Evolutionary conservation across 2,797 vertebrate species (phyloP), one percentile per base, ranked within the genome.

Genomic region (Notoglanidium macrostoma): DNA sequence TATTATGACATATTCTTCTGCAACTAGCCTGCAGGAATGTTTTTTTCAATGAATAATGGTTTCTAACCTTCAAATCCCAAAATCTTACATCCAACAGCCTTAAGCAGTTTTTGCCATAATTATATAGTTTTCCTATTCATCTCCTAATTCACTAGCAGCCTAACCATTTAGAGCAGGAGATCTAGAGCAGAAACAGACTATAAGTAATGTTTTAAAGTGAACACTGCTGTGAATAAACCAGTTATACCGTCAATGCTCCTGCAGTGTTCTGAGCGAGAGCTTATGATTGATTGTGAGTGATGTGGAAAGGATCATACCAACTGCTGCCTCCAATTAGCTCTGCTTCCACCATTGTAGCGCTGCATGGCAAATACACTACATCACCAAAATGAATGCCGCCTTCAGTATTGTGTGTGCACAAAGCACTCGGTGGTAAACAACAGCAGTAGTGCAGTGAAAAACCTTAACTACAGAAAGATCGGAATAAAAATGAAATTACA

Each of bases 251-350:
- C 78, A 35, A 21, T 12, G 70, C 59, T 72, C 32, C 70, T 87
- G 67, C 70, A 70, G 73, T 32, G 6, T 68, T 54, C 44, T 17
- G 23, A 55, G 78, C 32, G 67, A 87, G 84, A 83, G 83, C 82
- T 86, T 76, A 83, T 92, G 93, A 92, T 90, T 91, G 90, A 93
- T 92, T 90, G 67, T 63, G 84, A 88, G 83, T 89, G 86, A 91
- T 85, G 92, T 87, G 65, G 84, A 91, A 93, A 83, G 87, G 87
- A 89, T 91, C 90, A 86, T 84, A 89, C 81, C 61, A 63, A 72
- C 68, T 84, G 78, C 46, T 67, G 90, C 86, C 88, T 89, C 90
- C 81, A 89, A 91, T 93, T 90, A 88, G 85, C 92, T 87, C 85
- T 8, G 86, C 73, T 89, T 89, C 65, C 29, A 87, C 3, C 73